Base-by-base conservation (phyloP, 2,113 vertebrate genomes). In the Sebastes schlegelii region DNA sequence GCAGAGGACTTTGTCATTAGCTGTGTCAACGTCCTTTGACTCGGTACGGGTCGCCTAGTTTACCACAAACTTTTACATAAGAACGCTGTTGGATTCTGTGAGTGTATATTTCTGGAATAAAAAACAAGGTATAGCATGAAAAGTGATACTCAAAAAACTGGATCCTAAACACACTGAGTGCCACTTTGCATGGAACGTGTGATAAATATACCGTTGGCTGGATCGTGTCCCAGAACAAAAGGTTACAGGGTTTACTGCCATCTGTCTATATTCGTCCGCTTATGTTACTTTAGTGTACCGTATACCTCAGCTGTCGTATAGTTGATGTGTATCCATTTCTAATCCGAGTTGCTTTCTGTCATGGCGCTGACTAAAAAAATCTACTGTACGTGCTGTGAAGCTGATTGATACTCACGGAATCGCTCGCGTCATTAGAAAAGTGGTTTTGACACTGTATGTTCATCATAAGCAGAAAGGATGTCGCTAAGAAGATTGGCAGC, bases 191-290 rank as follows among this genome's bases (percentile, higher is more conserved):
- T 66, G 48, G 40, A 54, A 73, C 49, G 49, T 74, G 60, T 19
- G 76, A 80, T 71, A 69, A 68, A 68, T 42, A 49, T 46, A 74
- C 67, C 55, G 75, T 85, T 52, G 46, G 19, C 43, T 83, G 81
- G 73, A 77, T 87, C 76, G 55, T 6, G 52, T 85, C 65, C 80
- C 42, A 23, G 91, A 76, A 82, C 85, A 90, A 92, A 92, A 80
- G 74, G 87, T 88, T 79, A 85, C 54, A 64, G 80, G 85, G 91
- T 81, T 90, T 90, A 90, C 17, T n/a, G 52, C 84, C 91, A 90
- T 82, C 83, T 89, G 86, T 88, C 61, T 43, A 42, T 69, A 76
- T 89, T 86, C 79, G 78, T 90, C 85, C 57, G 76, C 46, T 51
- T 67, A 26, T 82, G 46, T 75, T 81, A 57, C 74, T 76, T 69